These are phyloP conservation scores for Heloderma charlesbogerti DNA, from an alignment of 2,113 vertebrate species.

Conservation along the genomic window DNA sequence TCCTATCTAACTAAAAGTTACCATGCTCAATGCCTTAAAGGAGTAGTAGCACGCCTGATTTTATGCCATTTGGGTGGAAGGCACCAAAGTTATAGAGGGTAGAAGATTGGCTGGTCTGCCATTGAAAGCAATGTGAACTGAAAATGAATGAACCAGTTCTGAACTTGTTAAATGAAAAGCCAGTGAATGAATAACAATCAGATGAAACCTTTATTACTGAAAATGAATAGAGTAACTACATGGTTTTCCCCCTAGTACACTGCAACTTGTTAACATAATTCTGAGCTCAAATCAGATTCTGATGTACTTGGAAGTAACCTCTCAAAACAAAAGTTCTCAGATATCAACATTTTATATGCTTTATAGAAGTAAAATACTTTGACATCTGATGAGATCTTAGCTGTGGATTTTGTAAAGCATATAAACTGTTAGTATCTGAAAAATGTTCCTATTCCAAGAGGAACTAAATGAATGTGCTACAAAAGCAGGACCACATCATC, in stretches of 20 bases:
- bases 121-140: neutral
- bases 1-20: neutral
- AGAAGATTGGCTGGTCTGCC: neutral
- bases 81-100: neutral
- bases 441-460: neutral
- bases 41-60: neutral
- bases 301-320: neutral
- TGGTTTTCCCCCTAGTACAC: neutral
- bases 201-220: neutral
- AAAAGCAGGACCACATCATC: no score
- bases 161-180: neutral
- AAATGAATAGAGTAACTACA: neutral
- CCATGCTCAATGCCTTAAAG: neutral
- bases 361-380: neutral
- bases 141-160: neutral
- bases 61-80: neutral
- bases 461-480: neutral
- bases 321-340: neutral
- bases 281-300: conserved; percentile 1
- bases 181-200: neutral
- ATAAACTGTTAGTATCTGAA: neutral
- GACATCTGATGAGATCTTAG: neutral
- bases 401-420: neutral
- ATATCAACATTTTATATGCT: neutral
- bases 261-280: neutral